A percentile compares a stretch with the other conserved stretches of the same genome.
These are phyloP conservation scores for Charaxes varanes DNA, from an alignment of 1,140 invertebrate species.

Conservation along the genomic window DNA sequence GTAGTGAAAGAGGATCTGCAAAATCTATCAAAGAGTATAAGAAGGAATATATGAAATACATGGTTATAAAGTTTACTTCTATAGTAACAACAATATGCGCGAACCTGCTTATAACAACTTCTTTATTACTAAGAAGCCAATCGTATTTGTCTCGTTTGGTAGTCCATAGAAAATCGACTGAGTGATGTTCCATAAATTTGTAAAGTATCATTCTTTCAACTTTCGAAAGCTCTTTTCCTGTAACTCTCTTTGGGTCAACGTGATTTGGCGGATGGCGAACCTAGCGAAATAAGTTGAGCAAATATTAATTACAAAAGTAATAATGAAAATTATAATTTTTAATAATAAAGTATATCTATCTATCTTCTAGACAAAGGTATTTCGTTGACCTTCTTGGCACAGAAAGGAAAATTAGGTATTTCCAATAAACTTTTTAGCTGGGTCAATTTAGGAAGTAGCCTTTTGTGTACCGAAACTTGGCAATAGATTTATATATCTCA, in stretches of 20 bases:
- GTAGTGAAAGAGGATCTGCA: constrained; percentile 90
- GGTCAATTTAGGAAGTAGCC: too few relatives aligned
- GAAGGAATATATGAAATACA: background rate
- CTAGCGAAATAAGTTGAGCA: constrained; percentile 32
- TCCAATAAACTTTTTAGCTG: too few relatives aligned
- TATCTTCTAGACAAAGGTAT: too few relatives aligned
- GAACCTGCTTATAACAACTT: constrained; percentile 72
- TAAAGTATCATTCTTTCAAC: constrained; percentile 77
- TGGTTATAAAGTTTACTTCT: background rate
- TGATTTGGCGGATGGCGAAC: constrained; percentile 68
- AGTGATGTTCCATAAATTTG: constrained; percentile 80
- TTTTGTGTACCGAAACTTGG: too few relatives aligned
- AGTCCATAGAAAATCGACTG: constrained; percentile 92
- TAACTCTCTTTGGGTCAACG: constrained; percentile 64
- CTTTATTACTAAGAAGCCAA: constrained; percentile 71
- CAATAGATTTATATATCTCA: too few relatives aligned
- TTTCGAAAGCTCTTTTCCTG: constrained; percentile 53
- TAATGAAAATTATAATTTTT: too few relatives aligned
- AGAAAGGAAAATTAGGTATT: too few relatives aligned
- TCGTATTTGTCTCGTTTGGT: constrained; percentile 86
- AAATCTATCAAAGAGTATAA: constrained; percentile 73
- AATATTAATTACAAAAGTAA: too few relatives aligned
- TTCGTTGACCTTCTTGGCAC: too few relatives aligned
- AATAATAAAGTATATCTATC: too few relatives aligned
- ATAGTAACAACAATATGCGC: constrained; percentile 21